phyloP scores from a whole-genome alignment of 2,113 vertebrate genomes.

The Chinchilla lanigera region DNA sequence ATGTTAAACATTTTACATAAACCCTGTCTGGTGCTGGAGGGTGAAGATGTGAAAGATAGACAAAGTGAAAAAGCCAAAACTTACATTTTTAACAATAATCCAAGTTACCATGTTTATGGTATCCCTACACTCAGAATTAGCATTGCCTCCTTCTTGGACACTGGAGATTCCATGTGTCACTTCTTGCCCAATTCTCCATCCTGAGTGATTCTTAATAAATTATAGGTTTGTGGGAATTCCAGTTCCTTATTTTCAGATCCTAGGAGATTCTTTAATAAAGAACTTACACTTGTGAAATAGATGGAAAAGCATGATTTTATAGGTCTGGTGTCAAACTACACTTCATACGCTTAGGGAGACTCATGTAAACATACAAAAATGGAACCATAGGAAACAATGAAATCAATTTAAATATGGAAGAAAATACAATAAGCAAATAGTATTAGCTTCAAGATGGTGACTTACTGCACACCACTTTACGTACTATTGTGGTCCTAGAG shows the following conservation, averaged over 20 bases:
- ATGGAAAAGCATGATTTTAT: background rate
- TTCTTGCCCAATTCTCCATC: background rate
- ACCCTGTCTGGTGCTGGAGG: fast-evolving
- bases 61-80: background rate
- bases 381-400: background rate
- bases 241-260: background rate
- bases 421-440: background rate
- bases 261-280: background rate
- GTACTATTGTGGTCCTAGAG: fast-evolving
- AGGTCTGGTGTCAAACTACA: background rate
- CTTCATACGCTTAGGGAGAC: background rate
- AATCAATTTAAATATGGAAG: conserved; percentile 47
- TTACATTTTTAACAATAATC: background rate
- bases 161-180: background rate
- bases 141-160: background rate
- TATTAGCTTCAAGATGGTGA: conserved; percentile 43
- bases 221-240: background rate
- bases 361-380: conserved; percentile 11
- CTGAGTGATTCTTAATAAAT: background rate
- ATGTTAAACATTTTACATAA: background rate
- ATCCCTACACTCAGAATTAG: background rate
- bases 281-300: background rate
- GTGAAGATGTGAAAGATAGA: background rate
- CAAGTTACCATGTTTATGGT: background rate
- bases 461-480: background rate